phyloP scores from a whole-genome alignment of 2,888 invertebrate species.

The Hoplodrina blanda region DNA sequence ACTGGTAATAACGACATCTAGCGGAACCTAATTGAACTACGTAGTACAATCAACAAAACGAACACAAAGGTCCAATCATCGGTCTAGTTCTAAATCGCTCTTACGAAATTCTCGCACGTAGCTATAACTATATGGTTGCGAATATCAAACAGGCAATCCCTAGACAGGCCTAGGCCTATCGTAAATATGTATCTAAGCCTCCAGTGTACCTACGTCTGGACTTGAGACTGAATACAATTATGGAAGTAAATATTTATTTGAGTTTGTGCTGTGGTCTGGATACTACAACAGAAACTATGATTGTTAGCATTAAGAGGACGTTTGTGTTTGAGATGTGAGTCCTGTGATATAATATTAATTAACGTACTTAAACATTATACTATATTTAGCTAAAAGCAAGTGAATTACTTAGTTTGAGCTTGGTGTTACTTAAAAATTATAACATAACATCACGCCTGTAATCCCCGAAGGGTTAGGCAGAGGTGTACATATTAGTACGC shows the following conservation, averaged over 20 bases:
- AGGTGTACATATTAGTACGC: too few relatives aligned
- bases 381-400: conserved; percentile 3
- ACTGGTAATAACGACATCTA: conserved; percentile 26
- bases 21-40: conserved; percentile 14
- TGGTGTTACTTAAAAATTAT: too few relatives aligned
- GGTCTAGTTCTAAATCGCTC: conserved; percentile 8
- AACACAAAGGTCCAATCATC: conserved; percentile 24
- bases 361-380: conserved; percentile 7
- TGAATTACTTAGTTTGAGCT: too few relatives aligned
- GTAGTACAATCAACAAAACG: conserved; percentile 27
- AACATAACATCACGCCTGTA: too few relatives aligned
- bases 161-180: conserved; percentile 31
- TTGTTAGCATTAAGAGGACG: conserved; percentile 11
- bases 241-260: conserved; percentile 35
- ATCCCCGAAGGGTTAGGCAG: too few relatives aligned
- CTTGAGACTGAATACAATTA: conserved; percentile 26
- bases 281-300: conserved; percentile 12
- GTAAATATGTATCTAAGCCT: conserved; percentile 36
- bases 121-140: conserved; percentile 33
- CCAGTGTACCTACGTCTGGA: conserved; percentile 2
- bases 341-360: conserved; percentile 18
- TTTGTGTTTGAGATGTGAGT: conserved; percentile 16
- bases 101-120: conserved; percentile 48
- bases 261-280: conserved; percentile 1
- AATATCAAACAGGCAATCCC: conserved; percentile 55